Evolutionary conservation across 2,888 invertebrate genomes (phyloP), one percentile per base, ranked within the genome.

Genomic region (Heliconius charithonia): DNA sequence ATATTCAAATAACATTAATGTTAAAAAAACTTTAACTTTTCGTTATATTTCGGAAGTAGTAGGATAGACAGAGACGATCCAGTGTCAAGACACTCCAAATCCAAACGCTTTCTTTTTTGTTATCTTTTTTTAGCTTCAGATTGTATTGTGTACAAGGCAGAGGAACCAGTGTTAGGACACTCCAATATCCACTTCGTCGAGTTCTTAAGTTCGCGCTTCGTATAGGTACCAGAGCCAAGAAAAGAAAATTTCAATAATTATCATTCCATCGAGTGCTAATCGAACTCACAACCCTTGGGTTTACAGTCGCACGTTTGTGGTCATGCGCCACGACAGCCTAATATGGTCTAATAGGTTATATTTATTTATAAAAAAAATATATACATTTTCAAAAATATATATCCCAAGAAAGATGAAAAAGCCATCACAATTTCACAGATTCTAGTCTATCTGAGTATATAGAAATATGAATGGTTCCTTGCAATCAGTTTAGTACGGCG

Each of bases 401-500:
- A 51, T 51, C 7, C 19, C 51, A 25, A 25, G 13, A 19, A 2
- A 19, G 4, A 16, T 56, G 22, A 10, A 56, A 9, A 56, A 56
- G 12, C 19, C 12, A 56, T 10, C 0, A 22, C 19, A 41, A 72
- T 22, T 25, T 1, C n/a, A 25, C 9, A 4, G 9, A n/a, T 37
- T 37, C 16, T 59, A 63, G n/a, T 62, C 27, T 37, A 27, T 19
- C 41, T 16, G 59, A n/a, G 37, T 59, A 69, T 70, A 70, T 76
- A 62, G 63, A 29, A 62, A 76, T 70, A 62, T 63, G 56, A 77
- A 73, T 77, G 56, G 72, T 45, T 73, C 27, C 59, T 69, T 62
- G 67, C 73, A 79, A 69, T 73, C 79, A 66, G 73, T 77, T 79
- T 74, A 76, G 37, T 73, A 63, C 62, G 59, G 25, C 72, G 41